A percentile compares a stretch with the other conserved stretches of the same genome.
phyloP scores from a whole-genome alignment of 2,797 vertebrate genomes.

The Rhinatrema bivittatum region DNA sequence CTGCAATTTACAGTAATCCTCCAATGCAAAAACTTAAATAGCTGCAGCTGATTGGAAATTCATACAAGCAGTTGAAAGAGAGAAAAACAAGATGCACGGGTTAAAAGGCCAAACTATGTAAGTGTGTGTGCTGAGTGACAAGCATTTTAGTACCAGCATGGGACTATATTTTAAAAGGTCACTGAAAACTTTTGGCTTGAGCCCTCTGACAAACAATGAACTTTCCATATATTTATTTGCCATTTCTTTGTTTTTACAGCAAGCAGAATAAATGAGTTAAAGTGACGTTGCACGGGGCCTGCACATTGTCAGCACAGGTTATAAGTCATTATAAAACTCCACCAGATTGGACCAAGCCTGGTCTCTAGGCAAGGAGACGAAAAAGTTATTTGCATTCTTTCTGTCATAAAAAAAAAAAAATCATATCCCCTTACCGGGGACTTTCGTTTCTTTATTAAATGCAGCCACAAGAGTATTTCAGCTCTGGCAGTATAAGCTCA shows the following conservation, averaged over 20 bases:
- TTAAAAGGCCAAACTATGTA: slow-evolving; percentile 65
- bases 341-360: slow-evolving; percentile 71
- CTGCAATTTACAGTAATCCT: slow-evolving; percentile 81
- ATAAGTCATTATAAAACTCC: slow-evolving; percentile 94
- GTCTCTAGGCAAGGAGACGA: slow-evolving; percentile 65
- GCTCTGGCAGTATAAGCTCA: slow-evolving; percentile 62
- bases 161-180: slow-evolving; percentile 79
- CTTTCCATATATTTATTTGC: slow-evolving; percentile 82
- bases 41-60: slow-evolving; percentile 70
- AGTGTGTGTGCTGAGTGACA: slow-evolving; percentile 78
- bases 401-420: slow-evolving; percentile 80
- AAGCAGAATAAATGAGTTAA: slow-evolving; percentile 84
- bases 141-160: slow-evolving; percentile 78
- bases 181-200: slow-evolving; percentile 71
- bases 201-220: slow-evolving; percentile 75
- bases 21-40: slow-evolving; percentile 57
- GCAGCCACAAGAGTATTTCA: slow-evolving; percentile 73
- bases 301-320: slow-evolving; percentile 92
- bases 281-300: slow-evolving; percentile 82
- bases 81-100: slow-evolving; percentile 72
- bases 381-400: slow-evolving; percentile 78
- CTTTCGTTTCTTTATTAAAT: slow-evolving; percentile 74
- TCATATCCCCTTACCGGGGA: slow-evolving; percentile 74
- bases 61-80: slow-evolving; percentile 68
- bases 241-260: slow-evolving; percentile 90